Percentiles rank a stretch among this genome's conserved stretches.
These are phyloP conservation scores for Stegodyphus dumicola DNA, from an alignment of 1,140 invertebrate genomes.

Conservation along the genomic window DNA sequence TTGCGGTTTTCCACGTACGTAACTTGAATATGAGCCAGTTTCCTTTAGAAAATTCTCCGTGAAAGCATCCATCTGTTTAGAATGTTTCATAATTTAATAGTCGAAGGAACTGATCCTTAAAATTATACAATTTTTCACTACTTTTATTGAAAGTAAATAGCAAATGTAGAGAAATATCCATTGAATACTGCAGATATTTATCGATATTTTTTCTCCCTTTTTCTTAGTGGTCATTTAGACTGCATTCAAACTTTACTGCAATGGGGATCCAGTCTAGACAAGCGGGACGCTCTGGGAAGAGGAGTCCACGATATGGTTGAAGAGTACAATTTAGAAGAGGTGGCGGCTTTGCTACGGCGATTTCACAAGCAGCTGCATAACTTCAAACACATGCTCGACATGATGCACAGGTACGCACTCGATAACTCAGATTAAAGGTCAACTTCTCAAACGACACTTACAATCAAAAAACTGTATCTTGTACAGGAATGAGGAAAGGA, in stretches of 20 bases:
- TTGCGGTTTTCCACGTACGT: too few species aligned
- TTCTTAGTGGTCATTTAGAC: conserved; percentile 67
- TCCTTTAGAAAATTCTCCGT: too few species aligned
- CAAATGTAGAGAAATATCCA: neutral
- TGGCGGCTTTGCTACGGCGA: conserved; percentile 60
- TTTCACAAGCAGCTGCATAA: conserved; percentile 61
- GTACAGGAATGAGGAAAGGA: conserved; percentile 26
- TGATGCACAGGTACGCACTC: conserved; percentile 29
- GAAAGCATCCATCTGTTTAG: too few species aligned
- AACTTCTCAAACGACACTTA: too few species aligned
- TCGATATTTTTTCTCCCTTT: neutral
- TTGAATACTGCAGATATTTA: neutral
- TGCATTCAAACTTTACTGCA: conserved; percentile 68
- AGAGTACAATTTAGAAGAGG: conserved; percentile 66
- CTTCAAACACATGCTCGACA: conserved; percentile 48
- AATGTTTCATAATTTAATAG: too few species aligned
- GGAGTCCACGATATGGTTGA: conserved; percentile 66
- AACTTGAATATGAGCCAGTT: too few species aligned
- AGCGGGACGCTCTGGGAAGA: conserved; percentile 66
- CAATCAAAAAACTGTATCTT: too few species aligned
- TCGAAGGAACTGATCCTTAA: too few species aligned
- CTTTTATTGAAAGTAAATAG: too few species aligned
- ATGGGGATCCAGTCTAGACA: conserved; percentile 66
- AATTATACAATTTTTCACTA: too few species aligned
- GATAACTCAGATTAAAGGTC: too few species aligned